Evolutionary conservation across 2,888 invertebrate species (phyloP), one percentile per base, ranked within the genome.

Genomic region (Mesopsocus fuscifrons): DNA sequence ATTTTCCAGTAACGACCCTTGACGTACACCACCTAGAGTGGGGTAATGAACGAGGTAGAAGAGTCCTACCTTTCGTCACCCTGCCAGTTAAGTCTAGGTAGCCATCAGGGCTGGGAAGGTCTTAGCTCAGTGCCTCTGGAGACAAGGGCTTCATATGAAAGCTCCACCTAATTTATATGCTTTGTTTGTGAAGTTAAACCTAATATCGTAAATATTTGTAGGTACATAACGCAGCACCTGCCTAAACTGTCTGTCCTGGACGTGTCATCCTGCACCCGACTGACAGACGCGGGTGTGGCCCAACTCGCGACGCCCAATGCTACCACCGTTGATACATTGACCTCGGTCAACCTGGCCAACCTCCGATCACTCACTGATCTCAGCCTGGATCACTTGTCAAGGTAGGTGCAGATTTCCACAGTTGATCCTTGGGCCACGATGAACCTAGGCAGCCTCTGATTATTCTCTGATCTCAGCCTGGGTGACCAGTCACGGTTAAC

Each of bases 261-360:
- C 63, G 68, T 92, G 51, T 74, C 85, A 49, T 82, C 84, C 44
- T 92, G 92, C 61, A 78, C 82, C 45, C 72, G 87, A 18, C 72
- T 92, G 32, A 85, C 88, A 1, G 89, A 92, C 60, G 84, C 87
- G 9, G 89, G 89, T 38, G 80, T 91, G 41, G 85, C 87, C 20
- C 85, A 87, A 60, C 66, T 89, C 34, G 79, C 80, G 42, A 78
- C 83, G 46, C 71, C 74, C 22, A 75, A 79, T 46, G 74, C 76
- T n/a, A 57, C 62, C 13, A 67, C 70, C 3, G 60, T 68, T 8
- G 66, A 63, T 34, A 74, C 76, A 18, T 65, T 89, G 48, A 67
- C 72, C 46, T 74, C 76, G 48, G 66, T 89, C 26, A 84, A 87
- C 60, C 64, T 89, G 51, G 80, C 84, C 44, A 80, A 81, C 50